Evolutionary conservation across 2,888 invertebrate genomes (phyloP).

Genomic region (Smittia sp.): DNA sequence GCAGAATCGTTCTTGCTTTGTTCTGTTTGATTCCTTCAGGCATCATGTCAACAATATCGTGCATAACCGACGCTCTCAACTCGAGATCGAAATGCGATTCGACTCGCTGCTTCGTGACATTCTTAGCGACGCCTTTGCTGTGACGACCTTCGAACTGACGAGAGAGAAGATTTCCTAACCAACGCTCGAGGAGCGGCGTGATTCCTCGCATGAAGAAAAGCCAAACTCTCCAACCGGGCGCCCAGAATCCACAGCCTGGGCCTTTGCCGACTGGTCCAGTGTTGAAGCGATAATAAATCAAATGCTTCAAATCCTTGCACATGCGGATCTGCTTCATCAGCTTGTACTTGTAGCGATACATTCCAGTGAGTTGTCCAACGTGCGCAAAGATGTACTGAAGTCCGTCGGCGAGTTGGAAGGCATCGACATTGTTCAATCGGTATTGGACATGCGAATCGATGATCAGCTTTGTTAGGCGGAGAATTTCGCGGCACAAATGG

Average conservation of each 20-base stretch:
- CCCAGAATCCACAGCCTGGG: slow-evolving; percentile 98
- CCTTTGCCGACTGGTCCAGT: slow-evolving; percentile 98
- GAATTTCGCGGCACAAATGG: slow-evolving; percentile 97
- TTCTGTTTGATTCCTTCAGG: slow-evolving; percentile 99
- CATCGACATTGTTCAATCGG: slow-evolving; percentile 97
- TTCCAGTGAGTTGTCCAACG: slow-evolving; percentile 98
- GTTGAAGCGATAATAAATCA: slow-evolving; percentile 98
- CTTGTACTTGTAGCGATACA: slow-evolving; percentile 99
- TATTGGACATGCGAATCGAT: slow-evolving; percentile 99
- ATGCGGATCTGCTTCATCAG: slow-evolving; percentile 98
- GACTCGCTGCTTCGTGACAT: slow-evolving; percentile 98
- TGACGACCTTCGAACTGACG: slow-evolving; percentile 99
- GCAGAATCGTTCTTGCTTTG: slow-evolving; percentile 97
- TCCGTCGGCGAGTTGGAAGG: slow-evolving; percentile 97
- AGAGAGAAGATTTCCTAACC: slow-evolving; percentile 98
- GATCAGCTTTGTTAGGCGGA: slow-evolving; percentile 96
- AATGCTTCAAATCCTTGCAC: slow-evolving; percentile 99
- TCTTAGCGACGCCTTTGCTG: slow-evolving; percentile 99
- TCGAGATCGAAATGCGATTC: slow-evolving; percentile 99
- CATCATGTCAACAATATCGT: slow-evolving; percentile 99
- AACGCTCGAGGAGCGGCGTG: slow-evolving; percentile 94
- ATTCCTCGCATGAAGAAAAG: slow-evolving; percentile 99
- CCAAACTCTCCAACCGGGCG: slow-evolving; percentile 99
- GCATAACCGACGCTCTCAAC: slow-evolving; percentile 92
- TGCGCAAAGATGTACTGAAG: slow-evolving; percentile 99